A percentile compares a stretch with the other conserved stretches of the same genome.
phyloP scores from a whole-genome alignment of 2,113 vertebrate species.

The Lagopus leucura region DNA sequence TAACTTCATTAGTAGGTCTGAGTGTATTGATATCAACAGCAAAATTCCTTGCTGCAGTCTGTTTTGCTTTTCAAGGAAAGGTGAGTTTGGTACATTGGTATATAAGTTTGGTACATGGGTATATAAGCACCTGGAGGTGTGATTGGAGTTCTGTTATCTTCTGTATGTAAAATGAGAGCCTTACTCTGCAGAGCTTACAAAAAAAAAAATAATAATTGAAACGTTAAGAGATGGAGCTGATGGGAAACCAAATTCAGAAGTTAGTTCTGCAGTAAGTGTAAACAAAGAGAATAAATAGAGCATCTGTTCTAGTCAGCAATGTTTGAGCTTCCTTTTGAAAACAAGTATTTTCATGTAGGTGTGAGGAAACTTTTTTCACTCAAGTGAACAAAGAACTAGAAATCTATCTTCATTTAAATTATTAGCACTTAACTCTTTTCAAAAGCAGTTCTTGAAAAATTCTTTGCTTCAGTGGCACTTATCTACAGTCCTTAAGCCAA shows the following conservation, averaged over 20 bases:
- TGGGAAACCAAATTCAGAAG: not conserved
- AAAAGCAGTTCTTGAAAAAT: not conserved
- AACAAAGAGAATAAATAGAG: not conserved
- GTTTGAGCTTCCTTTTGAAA: not conserved
- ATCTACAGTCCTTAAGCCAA: not conserved
- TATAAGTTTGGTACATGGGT: not conserved
- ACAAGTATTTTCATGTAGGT: not conserved
- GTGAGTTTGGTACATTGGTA: not conserved
- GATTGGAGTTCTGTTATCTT: not conserved
- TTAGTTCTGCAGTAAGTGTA: not conserved
- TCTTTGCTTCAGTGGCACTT: not conserved
- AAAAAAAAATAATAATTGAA: not conserved
- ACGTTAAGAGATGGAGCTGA: not conserved
- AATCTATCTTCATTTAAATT: not conserved
- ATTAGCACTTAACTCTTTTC: not conserved
- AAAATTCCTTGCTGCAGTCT: not conserved
- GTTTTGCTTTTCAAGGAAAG: not conserved
- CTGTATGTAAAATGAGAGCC: not conserved
- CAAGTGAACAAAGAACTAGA: not conserved
- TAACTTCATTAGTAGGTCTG: not conserved
- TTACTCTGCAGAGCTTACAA: not conserved
- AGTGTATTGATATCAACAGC: not conserved
- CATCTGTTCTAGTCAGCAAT: not conserved
- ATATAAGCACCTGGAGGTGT: not conserved
- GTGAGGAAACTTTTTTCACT: not conserved